Percentiles rank a stretch among this genome's conserved stretches.
Evolutionary conservation across 2,797 vertebrate genomes (phyloP).

Genomic region (Menidia menidia): DNA sequence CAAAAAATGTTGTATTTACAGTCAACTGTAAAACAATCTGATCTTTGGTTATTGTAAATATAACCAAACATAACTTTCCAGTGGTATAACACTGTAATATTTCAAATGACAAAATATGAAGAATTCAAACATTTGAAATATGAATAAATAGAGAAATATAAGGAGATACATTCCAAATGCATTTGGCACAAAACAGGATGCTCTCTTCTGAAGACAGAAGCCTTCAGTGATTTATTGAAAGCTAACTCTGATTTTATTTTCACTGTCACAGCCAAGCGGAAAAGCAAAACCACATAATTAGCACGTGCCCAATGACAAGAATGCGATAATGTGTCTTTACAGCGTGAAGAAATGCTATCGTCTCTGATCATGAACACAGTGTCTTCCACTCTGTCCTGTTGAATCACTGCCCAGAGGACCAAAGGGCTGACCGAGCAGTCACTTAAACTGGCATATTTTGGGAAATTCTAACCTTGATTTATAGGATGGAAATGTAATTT

Average conservation of each 20-base stretch:
- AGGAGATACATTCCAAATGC: slow-evolving; percentile 20
- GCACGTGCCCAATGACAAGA: slow-evolving; percentile 35
- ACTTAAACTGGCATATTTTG: background rate
- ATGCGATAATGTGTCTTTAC: slow-evolving; percentile 56
- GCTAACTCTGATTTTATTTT: slow-evolving; percentile 45
- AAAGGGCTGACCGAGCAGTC: background rate
- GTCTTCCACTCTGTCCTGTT: slow-evolving; percentile 1
- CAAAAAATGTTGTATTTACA: too few relatives aligned
- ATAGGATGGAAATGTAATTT: too few relatives aligned
- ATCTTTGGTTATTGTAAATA: too few relatives aligned
- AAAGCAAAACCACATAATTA: slow-evolving; percentile 68
- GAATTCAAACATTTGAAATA: background rate
- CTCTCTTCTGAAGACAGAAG: slow-evolving; percentile 32
- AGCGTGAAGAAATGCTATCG: slow-evolving; percentile 37
- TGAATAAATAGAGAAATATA: slow-evolving; percentile 7
- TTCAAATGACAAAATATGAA: too few relatives aligned
- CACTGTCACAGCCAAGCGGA: slow-evolving; percentile 31
- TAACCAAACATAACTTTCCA: too few relatives aligned
- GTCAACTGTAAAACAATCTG: too few relatives aligned
- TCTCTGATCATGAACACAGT: slow-evolving; percentile 23
- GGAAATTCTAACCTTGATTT: too few relatives aligned
- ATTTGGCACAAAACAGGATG: slow-evolving; percentile 16
- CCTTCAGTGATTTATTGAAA: slow-evolving; percentile 52
- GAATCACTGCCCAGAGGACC: background rate
- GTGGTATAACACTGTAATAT: background rate